These are phyloP conservation scores for Xanthorhoe spadicearia DNA, from an alignment of 2,888 invertebrate species.

Conservation along the genomic window DNA sequence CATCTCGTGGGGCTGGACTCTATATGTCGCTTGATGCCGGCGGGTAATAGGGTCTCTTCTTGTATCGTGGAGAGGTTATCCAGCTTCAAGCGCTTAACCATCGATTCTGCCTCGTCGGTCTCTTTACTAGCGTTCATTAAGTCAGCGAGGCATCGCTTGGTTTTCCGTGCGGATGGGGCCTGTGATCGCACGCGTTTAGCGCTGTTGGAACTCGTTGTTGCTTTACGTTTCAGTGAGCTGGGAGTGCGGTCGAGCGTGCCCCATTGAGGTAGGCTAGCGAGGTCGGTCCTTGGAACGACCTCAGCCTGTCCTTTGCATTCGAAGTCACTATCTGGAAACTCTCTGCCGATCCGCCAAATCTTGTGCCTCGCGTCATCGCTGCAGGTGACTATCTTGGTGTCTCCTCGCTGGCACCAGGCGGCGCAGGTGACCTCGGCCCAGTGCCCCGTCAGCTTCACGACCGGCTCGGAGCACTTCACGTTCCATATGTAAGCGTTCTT, in stretches of 20 bases:
- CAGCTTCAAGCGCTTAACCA: slow-evolving; percentile 57
- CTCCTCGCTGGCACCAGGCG: slow-evolving; percentile 88
- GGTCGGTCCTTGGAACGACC: slow-evolving; percentile 53
- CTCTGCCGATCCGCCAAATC: slow-evolving; percentile 89
- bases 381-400: slow-evolving; percentile 89
- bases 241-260: slow-evolving; percentile 78
- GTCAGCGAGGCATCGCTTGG: slow-evolving; percentile 75
- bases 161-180: slow-evolving; percentile 50
- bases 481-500: slow-evolving; percentile 95
- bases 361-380: slow-evolving; percentile 92
- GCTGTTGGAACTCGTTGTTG: slow-evolving; percentile 49
- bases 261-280: slow-evolving; percentile 56
- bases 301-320: slow-evolving; percentile 71
- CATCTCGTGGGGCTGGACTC: slow-evolving; percentile 8
- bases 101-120: slow-evolving; percentile 51
- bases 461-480: slow-evolving; percentile 86
- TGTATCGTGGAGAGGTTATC: slow-evolving; percentile 39
- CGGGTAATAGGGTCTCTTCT: slow-evolving; percentile 19
- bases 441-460: slow-evolving; percentile 90
- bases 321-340: slow-evolving; percentile 62
- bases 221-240: slow-evolving; percentile 72
- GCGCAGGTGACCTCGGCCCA: slow-evolving; percentile 94
- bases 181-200: slow-evolving; percentile 47
- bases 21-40: slow-evolving; percentile 27
- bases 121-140: slow-evolving; percentile 66